Base-by-base conservation (phyloP, 2,113 vertebrate species). In the Oryzias woworae region DNA sequence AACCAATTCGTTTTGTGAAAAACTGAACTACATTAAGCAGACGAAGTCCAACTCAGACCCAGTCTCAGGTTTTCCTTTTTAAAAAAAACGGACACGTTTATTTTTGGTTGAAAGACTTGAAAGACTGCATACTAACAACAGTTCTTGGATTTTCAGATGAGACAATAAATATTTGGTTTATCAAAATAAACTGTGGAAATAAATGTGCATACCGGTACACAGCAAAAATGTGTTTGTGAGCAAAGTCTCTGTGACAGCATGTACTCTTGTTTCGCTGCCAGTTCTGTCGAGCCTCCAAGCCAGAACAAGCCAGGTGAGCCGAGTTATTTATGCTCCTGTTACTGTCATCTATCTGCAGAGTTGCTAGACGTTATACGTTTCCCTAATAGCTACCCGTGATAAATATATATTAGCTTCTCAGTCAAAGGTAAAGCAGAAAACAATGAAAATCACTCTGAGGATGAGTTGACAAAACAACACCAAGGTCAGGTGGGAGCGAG, bases 291-390 rank as follows among this genome's bases (percentile, higher is more conserved):
- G 58, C 58, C 3, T 47, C 68, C 66, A 49, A 52, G 70, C 53
- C 77, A 66, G 70, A 78, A 81, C 63, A 85, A 76, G 66, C 56
- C 72, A 87, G 80, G 71, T 82, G 71, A 81, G 66, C 22, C 18
- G 14, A 73, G 45, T 69, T 85, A 82, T 82, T 83, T 83, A 80
- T 75, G 31, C 6, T 2, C 53, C 36, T 77, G 66, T 82, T 86
- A 66, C 80, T 77, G 59, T 48, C 42, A 69, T 2, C 24, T 73
- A 20, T 22, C 59, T 52, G 64, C 63, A 64, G 50, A 53, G 48
- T 80, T 86, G 73, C 76, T 59, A 71, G 82, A 75, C 71, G 69
- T 73, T 71, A 77, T 79, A 66, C 55, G 55, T 73, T 75, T 42
- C 48, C 49, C 80, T 69, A 36, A 8, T 61, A 47, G 16, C 26